Evolutionary conservation across 2,113 vertebrate genomes (phyloP).

Genomic region (Ochotona princeps): DNA sequence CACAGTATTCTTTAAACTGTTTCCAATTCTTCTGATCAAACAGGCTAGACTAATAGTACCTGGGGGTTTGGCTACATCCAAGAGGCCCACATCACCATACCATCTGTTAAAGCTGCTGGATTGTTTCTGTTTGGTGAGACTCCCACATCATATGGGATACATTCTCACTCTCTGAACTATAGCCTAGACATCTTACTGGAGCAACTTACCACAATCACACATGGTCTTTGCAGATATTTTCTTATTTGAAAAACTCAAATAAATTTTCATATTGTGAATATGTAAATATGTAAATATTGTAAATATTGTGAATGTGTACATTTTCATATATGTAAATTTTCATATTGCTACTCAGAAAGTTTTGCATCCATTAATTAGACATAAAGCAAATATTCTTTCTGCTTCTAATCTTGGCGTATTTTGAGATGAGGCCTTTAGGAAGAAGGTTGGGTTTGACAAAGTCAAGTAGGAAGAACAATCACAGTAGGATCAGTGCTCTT

Average conservation of each 20-base stretch:
- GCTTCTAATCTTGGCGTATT: neutral
- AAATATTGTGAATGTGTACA: no score
- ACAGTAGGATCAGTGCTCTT: neutral
- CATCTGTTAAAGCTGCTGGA: constrained; percentile 50
- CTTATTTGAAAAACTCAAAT: constrained; percentile 61
- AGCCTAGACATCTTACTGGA: constrained; percentile 62
- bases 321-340: no score
- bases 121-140: neutral
- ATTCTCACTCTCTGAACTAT: constrained; percentile 35
- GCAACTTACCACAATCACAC: constrained; percentile 62
- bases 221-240: constrained; percentile 69
- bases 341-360: neutral
- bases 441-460: neutral
- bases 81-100: constrained; percentile 55
- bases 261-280: neutral
- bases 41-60: constrained; percentile 32
- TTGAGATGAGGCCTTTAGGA: neutral
- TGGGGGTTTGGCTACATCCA: constrained; percentile 23
- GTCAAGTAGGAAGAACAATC: neutral
- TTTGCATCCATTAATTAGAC: constrained; percentile 11
- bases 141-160: neutral
- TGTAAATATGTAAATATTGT: no score
- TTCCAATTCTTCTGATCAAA: constrained; percentile 68
- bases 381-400: neutral
- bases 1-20: constrained; percentile 51